A percentile compares a stretch with the other conserved stretches of the same genome.
These are phyloP conservation scores for Autographa pulchrina DNA, from an alignment of 2,888 invertebrate genomes.

Conservation along the genomic window DNA sequence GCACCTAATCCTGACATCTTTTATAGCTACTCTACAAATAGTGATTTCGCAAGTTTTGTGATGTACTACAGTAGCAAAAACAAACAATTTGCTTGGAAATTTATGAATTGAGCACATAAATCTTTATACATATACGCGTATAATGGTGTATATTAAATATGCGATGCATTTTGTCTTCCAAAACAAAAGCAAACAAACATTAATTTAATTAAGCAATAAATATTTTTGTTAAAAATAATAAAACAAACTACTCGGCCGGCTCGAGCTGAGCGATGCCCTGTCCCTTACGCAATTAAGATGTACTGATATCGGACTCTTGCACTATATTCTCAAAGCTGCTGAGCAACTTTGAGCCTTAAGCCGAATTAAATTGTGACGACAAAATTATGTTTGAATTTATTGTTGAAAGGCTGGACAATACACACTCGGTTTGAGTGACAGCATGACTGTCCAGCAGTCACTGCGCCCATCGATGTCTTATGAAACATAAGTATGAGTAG, in stretches of 20 bases:
- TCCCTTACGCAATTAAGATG: slow-evolving; percentile 60
- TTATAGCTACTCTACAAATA: slow-evolving; percentile 49
- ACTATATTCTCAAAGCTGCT: slow-evolving; percentile 44
- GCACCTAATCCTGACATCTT: slow-evolving; percentile 58
- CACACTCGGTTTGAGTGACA: slow-evolving; percentile 51
- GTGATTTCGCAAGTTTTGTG: slow-evolving; percentile 41
- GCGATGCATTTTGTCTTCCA: slow-evolving; percentile 21
- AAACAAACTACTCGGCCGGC: slow-evolving; percentile 39
- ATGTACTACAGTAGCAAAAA: slow-evolving; percentile 35
- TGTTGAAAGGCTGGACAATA: slow-evolving; percentile 39
- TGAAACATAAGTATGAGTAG: slow-evolving; percentile 39
- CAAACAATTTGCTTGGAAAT: slow-evolving; percentile 24
- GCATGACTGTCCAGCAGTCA: slow-evolving; percentile 36
- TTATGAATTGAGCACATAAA: slow-evolving; percentile 23
- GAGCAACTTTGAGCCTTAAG: slow-evolving; percentile 42
- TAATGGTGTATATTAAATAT: not conserved
- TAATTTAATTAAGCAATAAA: slow-evolving; percentile 61
- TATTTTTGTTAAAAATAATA: slow-evolving; percentile 53
- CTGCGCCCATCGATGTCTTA: slow-evolving; percentile 48
- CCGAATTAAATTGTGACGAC: slow-evolving; percentile 19
- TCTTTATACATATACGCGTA: slow-evolving; percentile 7
- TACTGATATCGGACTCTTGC: slow-evolving; percentile 49
- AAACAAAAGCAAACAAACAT: slow-evolving; percentile 46
- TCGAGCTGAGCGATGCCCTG: slow-evolving; percentile 50
- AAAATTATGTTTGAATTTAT: slow-evolving; percentile 20